Conservation (phyloP, 2,888 invertebrate species). For the Nemurella pictetii region DNA sequence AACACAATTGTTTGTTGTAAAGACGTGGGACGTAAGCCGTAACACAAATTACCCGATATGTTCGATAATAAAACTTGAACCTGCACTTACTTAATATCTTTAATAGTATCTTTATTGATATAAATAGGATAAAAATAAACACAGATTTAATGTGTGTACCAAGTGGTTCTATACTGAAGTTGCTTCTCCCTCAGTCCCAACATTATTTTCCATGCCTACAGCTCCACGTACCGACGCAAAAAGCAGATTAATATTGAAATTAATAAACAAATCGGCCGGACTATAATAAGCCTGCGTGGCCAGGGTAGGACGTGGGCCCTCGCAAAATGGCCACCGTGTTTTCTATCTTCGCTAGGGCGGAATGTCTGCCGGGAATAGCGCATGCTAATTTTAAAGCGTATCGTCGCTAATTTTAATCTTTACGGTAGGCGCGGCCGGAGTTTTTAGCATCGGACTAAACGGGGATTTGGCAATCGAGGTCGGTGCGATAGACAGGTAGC, state of each 20-base stretch:
- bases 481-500: background rate
- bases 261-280: background rate
- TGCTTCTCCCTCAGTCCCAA: too few species aligned
- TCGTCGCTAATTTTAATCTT: constrained; percentile 27
- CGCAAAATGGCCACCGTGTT: background rate
- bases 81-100: too few species aligned
- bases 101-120: too few species aligned
- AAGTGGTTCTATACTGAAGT: too few species aligned
- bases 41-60: too few species aligned
- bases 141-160: too few species aligned
- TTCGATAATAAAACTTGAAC: too few species aligned
- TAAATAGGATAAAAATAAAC: too few species aligned
- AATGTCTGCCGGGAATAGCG: background rate
- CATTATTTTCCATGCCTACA: too few species aligned
- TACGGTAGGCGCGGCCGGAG: background rate
- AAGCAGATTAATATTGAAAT: background rate
- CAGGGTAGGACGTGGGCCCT: constrained; percentile 17
- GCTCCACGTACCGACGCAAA: background rate
- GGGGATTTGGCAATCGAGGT: constrained; percentile 1
- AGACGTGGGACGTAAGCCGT: too few species aligned
- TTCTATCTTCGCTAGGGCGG: background rate
- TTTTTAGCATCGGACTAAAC: constrained; percentile 11
- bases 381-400: constrained; percentile 28
- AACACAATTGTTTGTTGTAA: too few species aligned
- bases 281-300: constrained; percentile 5